Evolutionary conservation across 2,797 vertebrate genomes (phyloP).

Genomic region (Crocidura indochinensis): DNA sequence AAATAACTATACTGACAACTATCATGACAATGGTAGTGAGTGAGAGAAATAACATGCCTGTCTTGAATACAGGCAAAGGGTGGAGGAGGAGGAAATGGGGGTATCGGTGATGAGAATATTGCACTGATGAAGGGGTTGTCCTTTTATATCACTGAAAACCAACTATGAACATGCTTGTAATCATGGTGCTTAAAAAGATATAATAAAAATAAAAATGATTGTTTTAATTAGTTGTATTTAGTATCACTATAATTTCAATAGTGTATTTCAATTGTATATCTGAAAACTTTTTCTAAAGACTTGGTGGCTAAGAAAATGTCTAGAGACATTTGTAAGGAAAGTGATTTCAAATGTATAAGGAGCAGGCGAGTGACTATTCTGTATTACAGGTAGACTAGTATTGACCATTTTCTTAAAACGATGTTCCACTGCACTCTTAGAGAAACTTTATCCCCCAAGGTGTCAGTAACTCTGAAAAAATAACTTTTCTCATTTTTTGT

Average conservation of each 20-base stretch:
- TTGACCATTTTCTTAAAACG: not conserved
- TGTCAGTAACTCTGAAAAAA: conserved; percentile 15
- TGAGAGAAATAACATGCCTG: too few relatives aligned
- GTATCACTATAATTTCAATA: not conserved
- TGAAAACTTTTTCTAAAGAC: conserved; percentile 24
- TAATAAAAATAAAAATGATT: not conserved
- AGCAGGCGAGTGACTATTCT: not conserved
- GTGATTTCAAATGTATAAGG: not conserved
- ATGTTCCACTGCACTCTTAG: not conserved
- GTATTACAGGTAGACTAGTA: not conserved
- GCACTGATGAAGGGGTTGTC: too few relatives aligned
- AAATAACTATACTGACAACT: too few relatives aligned
- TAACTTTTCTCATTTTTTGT: not conserved
- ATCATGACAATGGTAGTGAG: too few relatives aligned
- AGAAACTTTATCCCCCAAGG: conserved; percentile 4
- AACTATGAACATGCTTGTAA: too few relatives aligned
- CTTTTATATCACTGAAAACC: too few relatives aligned
- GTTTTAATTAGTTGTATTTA: conserved; percentile 45
- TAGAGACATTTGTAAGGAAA: not conserved
- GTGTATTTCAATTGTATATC: not conserved
- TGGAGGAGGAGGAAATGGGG: too few relatives aligned
- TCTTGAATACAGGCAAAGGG: too few relatives aligned
- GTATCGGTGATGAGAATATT: too few relatives aligned
- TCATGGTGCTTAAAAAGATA: too few relatives aligned
- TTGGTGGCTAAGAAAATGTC: not conserved